A percentile compares a stretch with the other conserved stretches of the same genome.
Conservation (phyloP, 1,140 invertebrate genomes). For the Aphelinus certus region DNA sequence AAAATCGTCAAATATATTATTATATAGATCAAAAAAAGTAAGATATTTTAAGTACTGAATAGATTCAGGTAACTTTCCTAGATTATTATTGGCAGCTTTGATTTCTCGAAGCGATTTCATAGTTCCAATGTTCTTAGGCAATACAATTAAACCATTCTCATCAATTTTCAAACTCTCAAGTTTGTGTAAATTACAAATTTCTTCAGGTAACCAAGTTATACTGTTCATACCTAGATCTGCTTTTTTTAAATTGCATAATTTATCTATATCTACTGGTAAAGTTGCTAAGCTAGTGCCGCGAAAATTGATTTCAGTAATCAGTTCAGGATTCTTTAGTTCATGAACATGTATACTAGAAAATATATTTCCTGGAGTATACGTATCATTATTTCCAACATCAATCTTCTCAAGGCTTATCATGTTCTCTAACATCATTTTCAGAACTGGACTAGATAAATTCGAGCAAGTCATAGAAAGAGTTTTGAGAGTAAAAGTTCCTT, state of each 20-base stretch:
- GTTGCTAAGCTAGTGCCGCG: constrained; percentile 1
- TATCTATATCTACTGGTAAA: constrained; percentile 6
- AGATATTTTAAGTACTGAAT: constrained; percentile 30
- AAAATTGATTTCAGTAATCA: constrained; percentile 32
- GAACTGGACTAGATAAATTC: constrained; percentile 26
- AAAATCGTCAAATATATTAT: constrained; percentile 33
- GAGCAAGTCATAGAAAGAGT: constrained; percentile 16
- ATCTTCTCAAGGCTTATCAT: constrained; percentile 26
- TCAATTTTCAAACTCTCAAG: constrained; percentile 31
- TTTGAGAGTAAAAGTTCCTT: background rate
- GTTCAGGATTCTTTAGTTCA: constrained; percentile 7
- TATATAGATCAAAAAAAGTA: constrained; percentile 16
- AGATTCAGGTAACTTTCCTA: constrained; percentile 23
- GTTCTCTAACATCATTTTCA: constrained; percentile 28
- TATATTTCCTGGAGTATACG: constrained; percentile 1
- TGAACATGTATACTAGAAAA: constrained; percentile 23
- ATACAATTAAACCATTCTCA: constrained; percentile 24
- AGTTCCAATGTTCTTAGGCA: constrained; percentile 30
- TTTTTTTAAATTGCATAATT: constrained; percentile 25
- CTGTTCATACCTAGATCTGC: constrained; percentile 22
- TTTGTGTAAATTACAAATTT: constrained; percentile 31
- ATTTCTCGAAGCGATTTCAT: constrained; percentile 22
- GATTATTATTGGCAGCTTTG: constrained; percentile 12
- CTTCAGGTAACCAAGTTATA: constrained; percentile 32
- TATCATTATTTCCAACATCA: constrained; percentile 25